These are phyloP conservation scores for Lethenteron reissneri DNA, from an alignment of 2,113 vertebrate species.

Conservation along the genomic window DNA sequence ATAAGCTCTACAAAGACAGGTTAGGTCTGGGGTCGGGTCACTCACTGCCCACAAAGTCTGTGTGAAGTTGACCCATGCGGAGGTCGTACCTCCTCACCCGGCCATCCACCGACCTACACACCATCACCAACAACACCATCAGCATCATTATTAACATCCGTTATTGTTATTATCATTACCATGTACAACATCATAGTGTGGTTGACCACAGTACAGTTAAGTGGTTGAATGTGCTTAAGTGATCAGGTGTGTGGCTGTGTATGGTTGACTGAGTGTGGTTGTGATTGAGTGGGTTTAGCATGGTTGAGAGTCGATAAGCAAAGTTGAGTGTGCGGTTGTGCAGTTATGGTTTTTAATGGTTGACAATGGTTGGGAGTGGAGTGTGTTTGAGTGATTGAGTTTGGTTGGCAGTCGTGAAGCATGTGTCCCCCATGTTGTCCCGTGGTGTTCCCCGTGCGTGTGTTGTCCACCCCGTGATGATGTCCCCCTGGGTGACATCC, in stretches of 20 bases:
- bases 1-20: no score
- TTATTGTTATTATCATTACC: neutral
- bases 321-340: no score
- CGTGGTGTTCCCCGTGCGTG: no score
- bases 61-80: slow-evolving; percentile 47
- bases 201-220: no score
- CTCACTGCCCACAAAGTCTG: slow-evolving; percentile 65
- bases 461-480: slow-evolving; percentile 45
- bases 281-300: no score
- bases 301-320: no score
- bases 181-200: no score
- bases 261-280: no score
- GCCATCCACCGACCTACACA: slow-evolving; percentile 38
- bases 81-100: slow-evolving; percentile 54
- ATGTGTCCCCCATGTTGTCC: no score
- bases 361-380: neutral
- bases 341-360: neutral
- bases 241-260: no score
- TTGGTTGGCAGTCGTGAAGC: no score
- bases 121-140: neutral
- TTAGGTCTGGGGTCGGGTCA: slow-evolving; percentile 8
- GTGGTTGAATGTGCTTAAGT: no score
- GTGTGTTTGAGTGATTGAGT: neutral
- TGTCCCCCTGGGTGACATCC: slow-evolving; percentile 46
- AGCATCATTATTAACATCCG: neutral